Percentiles rank a stretch among this genome's conserved stretches.
These are phyloP conservation scores for Meriones unguiculatus DNA, from an alignment of 2,113 vertebrate genomes.

Conservation along the genomic window DNA sequence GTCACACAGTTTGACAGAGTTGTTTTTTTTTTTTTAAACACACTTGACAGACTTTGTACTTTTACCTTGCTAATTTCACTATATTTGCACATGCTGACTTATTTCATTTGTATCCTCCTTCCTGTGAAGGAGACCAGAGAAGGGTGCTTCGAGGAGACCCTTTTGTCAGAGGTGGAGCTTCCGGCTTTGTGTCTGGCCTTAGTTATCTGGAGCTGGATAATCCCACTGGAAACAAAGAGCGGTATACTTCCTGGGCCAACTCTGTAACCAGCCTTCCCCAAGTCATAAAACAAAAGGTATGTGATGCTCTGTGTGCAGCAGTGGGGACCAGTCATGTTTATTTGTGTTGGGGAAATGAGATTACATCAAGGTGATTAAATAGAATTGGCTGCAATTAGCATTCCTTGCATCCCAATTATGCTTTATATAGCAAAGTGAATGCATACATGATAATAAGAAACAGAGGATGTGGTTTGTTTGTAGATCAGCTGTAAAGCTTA, in stretches of 20 bases:
- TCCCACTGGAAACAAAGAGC: slow-evolving; percentile 89
- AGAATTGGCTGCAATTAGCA: slow-evolving; percentile 54
- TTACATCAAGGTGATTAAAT: slow-evolving; percentile 64
- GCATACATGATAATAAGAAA: slow-evolving; percentile 19
- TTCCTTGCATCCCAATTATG: slow-evolving; percentile 63
- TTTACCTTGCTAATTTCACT: slow-evolving; percentile 51
- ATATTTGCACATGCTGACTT: slow-evolving; percentile 13
- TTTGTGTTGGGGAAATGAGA: slow-evolving; percentile 54
- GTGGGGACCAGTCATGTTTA: slow-evolving; percentile 43
- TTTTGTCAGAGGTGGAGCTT: slow-evolving; percentile 88
- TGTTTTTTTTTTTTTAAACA: slow-evolving; percentile 20
- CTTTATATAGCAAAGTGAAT: slow-evolving; percentile 56
- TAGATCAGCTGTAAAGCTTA: slow-evolving; percentile 53
- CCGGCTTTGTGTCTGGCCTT: slow-evolving; percentile 84
- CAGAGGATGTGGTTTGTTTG: background rate
- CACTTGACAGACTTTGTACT: slow-evolving; percentile 41
- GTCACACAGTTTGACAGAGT: background rate
- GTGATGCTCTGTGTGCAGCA: slow-evolving; percentile 22
- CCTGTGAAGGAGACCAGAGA: slow-evolving; percentile 67
- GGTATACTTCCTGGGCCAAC: slow-evolving; percentile 91
- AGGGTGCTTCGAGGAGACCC: slow-evolving; percentile 84
- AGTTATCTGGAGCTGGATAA: slow-evolving; percentile 89
- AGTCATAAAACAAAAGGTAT: slow-evolving; percentile 93
- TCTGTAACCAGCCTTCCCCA: slow-evolving; percentile 92
- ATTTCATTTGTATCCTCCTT: slow-evolving; percentile 11